Conservation (phyloP, 1,140 invertebrate species). For the Rhizoglyphus robini region DNA sequence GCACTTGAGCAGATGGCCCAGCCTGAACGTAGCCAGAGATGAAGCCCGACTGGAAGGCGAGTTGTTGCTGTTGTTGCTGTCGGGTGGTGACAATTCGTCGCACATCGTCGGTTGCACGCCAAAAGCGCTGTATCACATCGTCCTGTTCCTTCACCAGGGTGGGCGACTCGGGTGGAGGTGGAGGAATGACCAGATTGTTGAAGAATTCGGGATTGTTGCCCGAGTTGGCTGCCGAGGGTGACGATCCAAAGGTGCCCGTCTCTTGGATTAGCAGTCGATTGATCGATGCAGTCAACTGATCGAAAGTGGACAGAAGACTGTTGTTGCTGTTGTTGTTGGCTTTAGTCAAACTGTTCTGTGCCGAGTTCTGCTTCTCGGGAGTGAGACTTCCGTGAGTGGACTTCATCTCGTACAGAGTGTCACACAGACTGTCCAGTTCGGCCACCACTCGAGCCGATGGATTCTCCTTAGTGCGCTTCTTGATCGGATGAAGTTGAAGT, state of each 20-base stretch:
- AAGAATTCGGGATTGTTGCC: conserved; percentile 42
- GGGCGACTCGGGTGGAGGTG: conserved; percentile 44
- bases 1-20: neutral
- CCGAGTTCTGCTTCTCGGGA: no score
- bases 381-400: no score
- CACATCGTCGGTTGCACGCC: conserved; percentile 27
- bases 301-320: conserved; percentile 37
- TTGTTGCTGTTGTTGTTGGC: conserved; percentile 11
- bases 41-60: neutral
- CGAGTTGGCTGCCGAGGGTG: neutral
- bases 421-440: conserved; percentile 22
- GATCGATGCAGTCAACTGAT: conserved; percentile 65
- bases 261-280: conserved; percentile 46
- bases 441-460: conserved; percentile 21
- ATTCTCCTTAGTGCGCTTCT: neutral
- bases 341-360: no score
- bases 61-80: neutral
- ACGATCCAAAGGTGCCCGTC: conserved; percentile 1
- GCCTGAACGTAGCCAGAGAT: no score
- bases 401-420: conserved; percentile 20
- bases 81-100: conserved; percentile 18
- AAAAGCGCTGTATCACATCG: conserved; percentile 27
- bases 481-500: neutral
- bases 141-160: conserved; percentile 22
- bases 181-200: conserved; percentile 58